phyloP scores from a whole-genome alignment of 2,113 vertebrate genomes.

The Takifugu bimaculatus region DNA sequence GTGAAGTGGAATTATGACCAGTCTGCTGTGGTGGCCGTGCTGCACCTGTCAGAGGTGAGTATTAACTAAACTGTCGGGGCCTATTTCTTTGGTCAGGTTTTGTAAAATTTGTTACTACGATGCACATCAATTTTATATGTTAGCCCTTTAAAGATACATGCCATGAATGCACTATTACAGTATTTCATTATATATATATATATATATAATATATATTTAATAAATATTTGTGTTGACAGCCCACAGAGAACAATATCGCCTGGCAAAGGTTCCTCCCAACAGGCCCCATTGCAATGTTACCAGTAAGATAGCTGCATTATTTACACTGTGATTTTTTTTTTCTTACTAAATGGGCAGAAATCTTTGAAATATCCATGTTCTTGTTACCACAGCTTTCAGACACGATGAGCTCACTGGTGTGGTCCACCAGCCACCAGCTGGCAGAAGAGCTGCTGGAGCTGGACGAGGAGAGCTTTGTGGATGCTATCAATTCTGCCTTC shows the following conservation, averaged over 20 bases:
- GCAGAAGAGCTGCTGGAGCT: conserved; percentile 84
- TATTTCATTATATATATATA: conserved; percentile 13
- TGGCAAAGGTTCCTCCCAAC: conserved; percentile 98
- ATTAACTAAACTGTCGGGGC: not conserved
- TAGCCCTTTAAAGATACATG: too few relatives aligned
- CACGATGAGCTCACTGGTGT: conserved; percentile 90
- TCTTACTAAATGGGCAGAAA: not conserved
- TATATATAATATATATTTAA: conserved; percentile 23
- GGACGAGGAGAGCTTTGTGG: conserved; percentile 92
- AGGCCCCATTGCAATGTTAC: conserved; percentile 92
- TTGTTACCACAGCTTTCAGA: conserved; percentile 82
- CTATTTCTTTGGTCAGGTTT: not conserved
- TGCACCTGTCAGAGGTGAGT: conserved; percentile 86
- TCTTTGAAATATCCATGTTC: conserved; percentile 1
- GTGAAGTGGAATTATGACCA: conserved; percentile 92
- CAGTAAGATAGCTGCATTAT: conserved; percentile 75
- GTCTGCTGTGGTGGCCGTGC: conserved; percentile 92
- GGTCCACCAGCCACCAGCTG: conserved; percentile 89
- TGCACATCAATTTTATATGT: too few relatives aligned
- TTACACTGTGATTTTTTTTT: too few relatives aligned
- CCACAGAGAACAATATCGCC: conserved; percentile 94
- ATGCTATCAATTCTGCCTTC: conserved; percentile 93
- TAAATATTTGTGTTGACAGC: conserved; percentile 68
- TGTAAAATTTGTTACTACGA: too few relatives aligned
- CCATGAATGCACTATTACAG: conserved; percentile 1